These are phyloP conservation scores for Anseranas semipalmata DNA, from an alignment of 2,113 vertebrate genomes.

Conservation along the genomic window DNA sequence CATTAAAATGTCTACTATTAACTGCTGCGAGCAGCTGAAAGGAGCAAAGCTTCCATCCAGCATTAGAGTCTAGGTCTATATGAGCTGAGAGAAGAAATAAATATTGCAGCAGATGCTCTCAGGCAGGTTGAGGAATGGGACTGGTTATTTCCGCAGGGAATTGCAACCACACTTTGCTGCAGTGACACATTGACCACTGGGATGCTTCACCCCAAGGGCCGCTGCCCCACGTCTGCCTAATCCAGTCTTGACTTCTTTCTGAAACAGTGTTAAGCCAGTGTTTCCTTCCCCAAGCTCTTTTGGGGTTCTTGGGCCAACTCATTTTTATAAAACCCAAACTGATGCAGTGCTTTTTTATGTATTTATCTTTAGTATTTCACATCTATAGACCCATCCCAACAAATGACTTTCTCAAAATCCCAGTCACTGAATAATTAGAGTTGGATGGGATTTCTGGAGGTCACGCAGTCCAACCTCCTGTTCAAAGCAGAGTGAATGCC, in stretches of 20 bases:
- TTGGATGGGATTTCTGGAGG: not conserved
- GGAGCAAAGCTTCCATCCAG: not conserved
- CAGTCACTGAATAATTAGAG: not conserved
- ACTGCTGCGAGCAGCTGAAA: not conserved
- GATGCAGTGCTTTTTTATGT: not conserved
- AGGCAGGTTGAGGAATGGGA: not conserved
- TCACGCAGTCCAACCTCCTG: not conserved
- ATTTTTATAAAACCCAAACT: not conserved
- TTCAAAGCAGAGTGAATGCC: not conserved
- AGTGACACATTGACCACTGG: not conserved
- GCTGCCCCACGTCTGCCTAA: accelerated
- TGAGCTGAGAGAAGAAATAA: not conserved
- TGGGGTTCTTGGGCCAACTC: not conserved
- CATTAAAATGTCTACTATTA: not conserved
- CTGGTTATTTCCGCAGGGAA: not conserved
- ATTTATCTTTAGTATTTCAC: not conserved
- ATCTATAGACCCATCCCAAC: not conserved
- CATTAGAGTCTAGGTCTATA: not conserved
- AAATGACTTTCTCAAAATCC: not conserved
- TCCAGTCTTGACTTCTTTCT: not conserved
- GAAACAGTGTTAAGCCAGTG: not conserved
- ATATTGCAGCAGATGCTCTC: not conserved
- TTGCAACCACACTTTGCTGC: not conserved
- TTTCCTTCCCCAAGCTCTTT: not conserved
- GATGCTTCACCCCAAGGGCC: not conserved